phyloP scores from a whole-genome alignment of 2,797 vertebrate species.

The Platalea minor region DNA sequence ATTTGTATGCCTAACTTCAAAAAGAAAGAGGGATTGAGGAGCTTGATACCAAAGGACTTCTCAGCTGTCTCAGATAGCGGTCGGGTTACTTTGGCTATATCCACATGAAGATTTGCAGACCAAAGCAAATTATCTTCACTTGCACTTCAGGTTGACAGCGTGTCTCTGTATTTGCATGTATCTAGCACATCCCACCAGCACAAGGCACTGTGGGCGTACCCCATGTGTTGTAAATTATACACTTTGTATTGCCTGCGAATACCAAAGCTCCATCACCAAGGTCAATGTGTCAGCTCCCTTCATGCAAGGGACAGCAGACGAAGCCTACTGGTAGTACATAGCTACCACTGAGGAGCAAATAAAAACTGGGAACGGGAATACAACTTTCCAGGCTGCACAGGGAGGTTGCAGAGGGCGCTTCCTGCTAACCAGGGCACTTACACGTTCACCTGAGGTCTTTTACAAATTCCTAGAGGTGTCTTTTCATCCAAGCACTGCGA shows the following conservation, averaged over 20 bases:
- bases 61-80: not conserved
- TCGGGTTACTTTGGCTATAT: not conserved
- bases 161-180: not conserved
- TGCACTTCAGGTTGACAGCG: not conserved
- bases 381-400: not conserved
- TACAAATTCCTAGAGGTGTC: not conserved
- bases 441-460: not conserved
- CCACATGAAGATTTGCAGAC: not conserved
- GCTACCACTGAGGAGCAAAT: not conserved
- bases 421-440: not conserved
- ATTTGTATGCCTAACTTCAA: not conserved
- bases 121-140: not conserved
- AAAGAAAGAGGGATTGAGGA: not conserved
- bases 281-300: not conserved
- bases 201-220: not conserved
- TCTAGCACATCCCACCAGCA: not conserved
- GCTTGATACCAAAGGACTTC: not conserved
- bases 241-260: not conserved
- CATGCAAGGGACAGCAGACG: not conserved
- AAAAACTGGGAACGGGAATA: not conserved
- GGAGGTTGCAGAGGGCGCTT: not conserved
- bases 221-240: not conserved
- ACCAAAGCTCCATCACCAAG: not conserved
- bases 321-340: not conserved
- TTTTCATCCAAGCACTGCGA: not conserved